Base-by-base conservation (phyloP, 2,888 invertebrate genomes). In the Itoplectis maculator region DNA sequence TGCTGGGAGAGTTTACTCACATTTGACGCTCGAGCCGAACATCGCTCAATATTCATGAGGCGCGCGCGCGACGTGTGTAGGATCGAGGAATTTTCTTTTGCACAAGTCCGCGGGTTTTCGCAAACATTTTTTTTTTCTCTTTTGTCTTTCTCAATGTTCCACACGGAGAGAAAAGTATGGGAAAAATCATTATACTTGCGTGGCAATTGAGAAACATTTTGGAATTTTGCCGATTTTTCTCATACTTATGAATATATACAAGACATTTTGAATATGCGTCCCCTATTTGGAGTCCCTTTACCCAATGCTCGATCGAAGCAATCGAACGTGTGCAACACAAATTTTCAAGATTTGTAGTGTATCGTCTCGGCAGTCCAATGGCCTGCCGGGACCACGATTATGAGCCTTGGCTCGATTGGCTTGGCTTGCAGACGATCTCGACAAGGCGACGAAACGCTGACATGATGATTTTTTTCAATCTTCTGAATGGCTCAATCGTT, bases 71-170 rank as follows among this genome's bases (percentile, higher is more conserved):
- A 63, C 68, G 37, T 63, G 37, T 63, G 79, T 56, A 69, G 68
- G 82, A 72, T 51, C 56, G 61, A 51, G 61, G 6, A 61, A 73
- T 56, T 61, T 47, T 40, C 75, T 75, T 72, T 68, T 79, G 68
- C 76, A 66, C 66, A 76, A 79, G 72, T 47, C 61, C 66, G 49
- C n/a, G 0, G 2, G 47, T 59, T 74, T 51, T 49, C 69, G 54
- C 51, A 75, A 35, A 42, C 20, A n/a, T 35, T 61, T 54, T 37
- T 23, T 47, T 54, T 45, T 13, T n/a, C n/a, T n/a, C n/a, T n/a
- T n/a, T n/a, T n/a, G n/a, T n/a, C n/a, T n/a, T n/a, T 29, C 29
- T 5, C 29, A 29, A 29, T 29, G 5, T 29, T 29, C 29, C 29
- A 29, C 3, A 29, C n/a, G n/a, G n/a, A n/a, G n/a, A n/a, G n/a